These are phyloP conservation scores for Phenganax marumi DNA, from an alignment of 92 coral and sea anemone genomes.

Conservation along the genomic window DNA sequence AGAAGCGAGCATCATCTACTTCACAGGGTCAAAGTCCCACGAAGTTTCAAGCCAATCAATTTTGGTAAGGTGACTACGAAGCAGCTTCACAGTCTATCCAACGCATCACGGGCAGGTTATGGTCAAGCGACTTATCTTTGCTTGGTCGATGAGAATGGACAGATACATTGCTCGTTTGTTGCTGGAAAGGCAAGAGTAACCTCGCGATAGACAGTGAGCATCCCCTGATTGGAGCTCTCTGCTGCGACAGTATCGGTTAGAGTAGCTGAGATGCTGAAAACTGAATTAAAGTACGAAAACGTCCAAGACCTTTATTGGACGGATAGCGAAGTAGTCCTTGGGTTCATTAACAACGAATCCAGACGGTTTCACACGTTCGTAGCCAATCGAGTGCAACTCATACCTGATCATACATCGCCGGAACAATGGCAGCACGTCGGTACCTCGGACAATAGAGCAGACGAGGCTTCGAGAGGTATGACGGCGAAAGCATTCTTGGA, in stretches of 20 bases:
- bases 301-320: conserved; percentile 59
- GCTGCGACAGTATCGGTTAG: conserved; percentile 63
- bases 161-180: conserved; percentile 54
- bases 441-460: background rate
- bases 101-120: conserved; percentile 55
- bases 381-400: conserved; percentile 26
- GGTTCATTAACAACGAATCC: conserved; percentile 60
- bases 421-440: conserved; percentile 8
- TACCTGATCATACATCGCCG: conserved; percentile 15
- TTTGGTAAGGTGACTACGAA: conserved; percentile 6
- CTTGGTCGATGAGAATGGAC: conserved; percentile 43
- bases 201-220: conserved; percentile 55
- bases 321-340: conserved; percentile 62
- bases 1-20: conserved; percentile 40
- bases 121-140: conserved; percentile 64
- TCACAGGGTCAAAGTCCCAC: conserved; percentile 31
- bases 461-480: conserved; percentile 29
- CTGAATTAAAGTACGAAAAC: conserved; percentile 49
- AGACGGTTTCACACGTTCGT: background rate
- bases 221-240: conserved; percentile 58
- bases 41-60: conserved; percentile 35
- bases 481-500: conserved; percentile 30
- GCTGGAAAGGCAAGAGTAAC: conserved; percentile 63
- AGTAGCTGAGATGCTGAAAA: conserved; percentile 51
- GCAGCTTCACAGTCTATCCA: conserved; percentile 60